phyloP scores from a whole-genome alignment of 2,797 vertebrate species.

The Falco naumanni region DNA sequence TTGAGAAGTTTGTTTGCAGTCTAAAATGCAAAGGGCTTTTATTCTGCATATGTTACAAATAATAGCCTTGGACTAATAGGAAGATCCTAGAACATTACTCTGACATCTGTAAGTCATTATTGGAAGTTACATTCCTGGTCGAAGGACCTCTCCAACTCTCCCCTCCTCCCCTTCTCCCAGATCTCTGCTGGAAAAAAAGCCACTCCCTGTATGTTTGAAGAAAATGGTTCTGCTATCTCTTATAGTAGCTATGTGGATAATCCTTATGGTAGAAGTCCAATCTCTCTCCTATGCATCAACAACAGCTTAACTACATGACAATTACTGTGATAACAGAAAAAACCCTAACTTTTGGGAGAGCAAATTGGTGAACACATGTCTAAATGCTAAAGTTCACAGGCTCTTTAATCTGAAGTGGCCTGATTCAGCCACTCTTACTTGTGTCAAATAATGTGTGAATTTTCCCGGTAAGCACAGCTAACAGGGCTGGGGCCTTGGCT shows the following conservation, averaged over 20 bases:
- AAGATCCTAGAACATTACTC: slow-evolving; percentile 19
- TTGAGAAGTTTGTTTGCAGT: neutral
- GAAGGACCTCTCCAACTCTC: slow-evolving; percentile 3
- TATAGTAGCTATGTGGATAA: neutral
- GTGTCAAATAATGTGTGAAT: neutral
- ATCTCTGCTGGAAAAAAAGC: neutral
- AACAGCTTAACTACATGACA: slow-evolving; percentile 1
- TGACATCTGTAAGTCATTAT: slow-evolving; percentile 53
- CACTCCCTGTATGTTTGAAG: neutral
- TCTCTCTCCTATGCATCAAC: neutral
- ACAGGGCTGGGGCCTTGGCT: neutral
- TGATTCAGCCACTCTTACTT: neutral
- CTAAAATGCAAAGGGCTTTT: neutral
- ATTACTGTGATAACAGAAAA: neutral
- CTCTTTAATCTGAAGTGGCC: neutral
- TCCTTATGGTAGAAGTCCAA: neutral
- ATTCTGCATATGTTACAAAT: slow-evolving; percentile 40
- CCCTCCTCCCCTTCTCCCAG: neutral
- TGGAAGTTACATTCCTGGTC: slow-evolving; percentile 24
- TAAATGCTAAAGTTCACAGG: neutral
- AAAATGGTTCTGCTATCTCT: slow-evolving; percentile 1
- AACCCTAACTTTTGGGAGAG: neutral
- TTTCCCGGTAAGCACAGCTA: neutral
- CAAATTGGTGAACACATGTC: neutral
- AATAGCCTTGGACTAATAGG: slow-evolving; percentile 27